Base-by-base conservation (phyloP, 1,140 invertebrate genomes). In the Bombus pyrosoma region DNA sequence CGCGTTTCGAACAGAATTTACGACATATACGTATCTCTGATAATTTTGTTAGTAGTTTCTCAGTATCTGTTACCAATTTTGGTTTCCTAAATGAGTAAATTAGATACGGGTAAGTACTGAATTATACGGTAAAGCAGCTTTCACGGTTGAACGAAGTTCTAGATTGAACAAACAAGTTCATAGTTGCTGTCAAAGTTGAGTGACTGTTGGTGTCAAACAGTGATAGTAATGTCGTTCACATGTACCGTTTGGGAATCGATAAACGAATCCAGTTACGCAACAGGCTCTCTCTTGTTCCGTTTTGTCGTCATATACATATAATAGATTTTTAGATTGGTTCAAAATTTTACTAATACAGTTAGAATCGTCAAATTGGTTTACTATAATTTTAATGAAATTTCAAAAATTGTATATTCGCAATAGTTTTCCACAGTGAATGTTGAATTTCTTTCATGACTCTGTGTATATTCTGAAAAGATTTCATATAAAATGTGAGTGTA, bases 131-230 rank as follows among this genome's bases (percentile, higher is more conserved):
- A 32, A 57, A 71, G 39, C 34, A 57, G 34, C 15, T 53, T 22
- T 18, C 47, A 18, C 18, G 47, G 37, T 25, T 72, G 18, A 57
- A 81, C 32, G 66, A 71, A 34, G n/a, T 53, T 53, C 32, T 18
- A 68, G 62, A 8, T 47, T 6, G n/a, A 25, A 37, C 6, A 43
- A 69, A 69, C 25, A 6, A 80, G n/a, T 69, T 34, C 43, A 1
- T 18, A 80, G 43, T 34, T 47, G 0, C 78, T 80, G 64, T 80
- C 78, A 69, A n/a, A 53, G 22, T 53, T 80, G 34, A 80, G 12
- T 25, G 22, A 80, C 25, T n/a, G 13, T 25, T 15, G 1, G 25
- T 41, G 13, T 28, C 43, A 32, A 34, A 43, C 3, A 18, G 1
- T 9, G 64, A n/a, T 39, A 69, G 41, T 39, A 37, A 80, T 39